phyloP scores from a whole-genome alignment of 2,888 invertebrate genomes.

The Tethea ocularis region DNA sequence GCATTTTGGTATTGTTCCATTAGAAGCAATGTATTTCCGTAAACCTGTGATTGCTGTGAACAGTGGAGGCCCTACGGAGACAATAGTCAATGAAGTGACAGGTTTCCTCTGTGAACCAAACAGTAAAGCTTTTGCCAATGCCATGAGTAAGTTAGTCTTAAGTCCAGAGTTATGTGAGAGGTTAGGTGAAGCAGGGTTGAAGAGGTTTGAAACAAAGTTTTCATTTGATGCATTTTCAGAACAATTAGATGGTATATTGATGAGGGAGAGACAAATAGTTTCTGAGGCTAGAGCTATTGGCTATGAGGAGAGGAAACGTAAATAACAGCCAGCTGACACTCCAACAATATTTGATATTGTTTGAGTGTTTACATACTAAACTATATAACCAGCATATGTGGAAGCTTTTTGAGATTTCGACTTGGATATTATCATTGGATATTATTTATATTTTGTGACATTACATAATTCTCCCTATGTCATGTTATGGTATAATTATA shows the following conservation, averaged over 20 bases:
- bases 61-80: conserved; percentile 98
- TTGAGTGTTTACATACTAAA: conserved; percentile 62
- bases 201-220: conserved; percentile 90
- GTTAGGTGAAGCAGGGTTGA: conserved; percentile 90
- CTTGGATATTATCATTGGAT: background rate
- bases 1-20: conserved; percentile 99
- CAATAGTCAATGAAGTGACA: conserved; percentile 90
- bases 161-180: conserved; percentile 84
- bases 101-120: conserved; percentile 91
- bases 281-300: conserved; percentile 72
- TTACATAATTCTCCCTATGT: no score
- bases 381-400: conserved; percentile 19
- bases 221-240: conserved; percentile 92
- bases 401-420: background rate
- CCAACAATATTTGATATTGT: conserved; percentile 78
- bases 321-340: conserved; percentile 72
- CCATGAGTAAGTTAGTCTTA: conserved; percentile 88
- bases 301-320: conserved; percentile 65
- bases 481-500: no score
- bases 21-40: conserved; percentile 98
- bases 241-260: conserved; percentile 84
- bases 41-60: conserved; percentile 98
- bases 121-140: conserved; percentile 88
- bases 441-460: background rate
- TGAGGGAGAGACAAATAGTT: conserved; percentile 70